Conservation (phyloP, 2,797 vertebrate species). For the Dendrocincla fuliginosa region DNA sequence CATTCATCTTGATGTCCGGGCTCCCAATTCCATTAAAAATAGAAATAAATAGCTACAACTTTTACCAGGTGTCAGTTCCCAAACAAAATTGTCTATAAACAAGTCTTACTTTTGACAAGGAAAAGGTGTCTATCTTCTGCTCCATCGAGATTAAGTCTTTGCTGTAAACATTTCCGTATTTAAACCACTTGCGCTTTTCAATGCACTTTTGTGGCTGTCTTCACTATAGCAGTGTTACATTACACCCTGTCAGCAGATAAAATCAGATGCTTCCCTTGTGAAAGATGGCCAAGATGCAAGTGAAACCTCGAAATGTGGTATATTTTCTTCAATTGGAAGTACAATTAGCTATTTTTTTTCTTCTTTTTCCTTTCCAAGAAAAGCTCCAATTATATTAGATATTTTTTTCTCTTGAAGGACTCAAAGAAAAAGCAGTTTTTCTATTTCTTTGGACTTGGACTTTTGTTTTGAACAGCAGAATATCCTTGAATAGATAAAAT, state of each 20-base stretch:
- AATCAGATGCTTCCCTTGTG: not conserved
- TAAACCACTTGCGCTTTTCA: not conserved
- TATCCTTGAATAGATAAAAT: not conserved
- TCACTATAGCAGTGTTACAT: not conserved
- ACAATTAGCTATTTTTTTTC: not conserved
- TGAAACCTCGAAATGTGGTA: not conserved
- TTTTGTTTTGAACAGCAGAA: not conserved
- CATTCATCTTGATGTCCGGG: not conserved
- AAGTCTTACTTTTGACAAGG: not conserved
- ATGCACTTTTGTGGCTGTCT: not conserved
- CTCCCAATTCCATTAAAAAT: not conserved
- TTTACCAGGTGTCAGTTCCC: not conserved
- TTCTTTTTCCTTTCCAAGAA: fast-evolving
- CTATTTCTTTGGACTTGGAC: not conserved
- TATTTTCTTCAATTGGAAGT: not conserved
- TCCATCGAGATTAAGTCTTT: not conserved
- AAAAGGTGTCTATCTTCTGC: not conserved
- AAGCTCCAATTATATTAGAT: not conserved
- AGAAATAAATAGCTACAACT: not conserved
- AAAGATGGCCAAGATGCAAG: not conserved
- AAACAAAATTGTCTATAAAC: not conserved
- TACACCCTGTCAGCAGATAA: not conserved
- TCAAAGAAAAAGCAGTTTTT: not conserved
- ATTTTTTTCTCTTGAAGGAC: not conserved
- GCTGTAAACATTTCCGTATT: not conserved